Conservation (phyloP, 2,113 vertebrate genomes). For the Trichomycterus rosablanca region DNA sequence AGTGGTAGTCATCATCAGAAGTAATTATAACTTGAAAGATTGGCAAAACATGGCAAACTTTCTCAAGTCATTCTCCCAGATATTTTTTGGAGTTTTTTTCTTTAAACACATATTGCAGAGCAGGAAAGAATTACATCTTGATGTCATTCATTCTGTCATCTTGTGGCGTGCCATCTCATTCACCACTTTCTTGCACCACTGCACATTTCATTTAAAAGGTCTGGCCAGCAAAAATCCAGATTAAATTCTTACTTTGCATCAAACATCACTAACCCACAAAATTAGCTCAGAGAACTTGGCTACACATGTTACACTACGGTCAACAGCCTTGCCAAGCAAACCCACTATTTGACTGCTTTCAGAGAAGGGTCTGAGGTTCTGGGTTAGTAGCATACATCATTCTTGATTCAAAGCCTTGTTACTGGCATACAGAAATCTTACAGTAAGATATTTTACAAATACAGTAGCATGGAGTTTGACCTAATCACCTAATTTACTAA, state of each 20-base stretch:
- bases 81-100: slow-evolving; percentile 36
- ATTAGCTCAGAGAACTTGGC: slow-evolving; percentile 55
- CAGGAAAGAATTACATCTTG: slow-evolving; percentile 59
- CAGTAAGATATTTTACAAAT: slow-evolving; percentile 33
- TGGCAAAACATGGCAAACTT: slow-evolving; percentile 27
- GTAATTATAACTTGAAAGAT: slow-evolving; percentile 43
- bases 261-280: slow-evolving; percentile 56
- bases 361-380: slow-evolving; percentile 45
- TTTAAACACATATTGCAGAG: slow-evolving; percentile 53
- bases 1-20: slow-evolving; percentile 48
- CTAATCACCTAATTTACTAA: too few species aligned
- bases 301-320: slow-evolving; percentile 62
- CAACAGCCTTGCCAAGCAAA: slow-evolving; percentile 62
- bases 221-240: slow-evolving; percentile 56
- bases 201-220: slow-evolving; percentile 53
- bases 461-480: not conserved
- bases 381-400: slow-evolving; percentile 40
- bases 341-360: slow-evolving; percentile 54
- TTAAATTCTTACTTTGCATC: slow-evolving; percentile 52
- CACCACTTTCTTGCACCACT: slow-evolving; percentile 57
- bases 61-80: slow-evolving; percentile 50
- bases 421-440: slow-evolving; percentile 38
- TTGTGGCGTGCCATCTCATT: slow-evolving; percentile 61
- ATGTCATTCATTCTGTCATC: slow-evolving; percentile 63
- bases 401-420: slow-evolving; percentile 47